A percentile compares a stretch with the other conserved stretches of the same genome.
phyloP scores from a whole-genome alignment of 2,113 vertebrate genomes.

The Porphyrio hochstetteri region DNA sequence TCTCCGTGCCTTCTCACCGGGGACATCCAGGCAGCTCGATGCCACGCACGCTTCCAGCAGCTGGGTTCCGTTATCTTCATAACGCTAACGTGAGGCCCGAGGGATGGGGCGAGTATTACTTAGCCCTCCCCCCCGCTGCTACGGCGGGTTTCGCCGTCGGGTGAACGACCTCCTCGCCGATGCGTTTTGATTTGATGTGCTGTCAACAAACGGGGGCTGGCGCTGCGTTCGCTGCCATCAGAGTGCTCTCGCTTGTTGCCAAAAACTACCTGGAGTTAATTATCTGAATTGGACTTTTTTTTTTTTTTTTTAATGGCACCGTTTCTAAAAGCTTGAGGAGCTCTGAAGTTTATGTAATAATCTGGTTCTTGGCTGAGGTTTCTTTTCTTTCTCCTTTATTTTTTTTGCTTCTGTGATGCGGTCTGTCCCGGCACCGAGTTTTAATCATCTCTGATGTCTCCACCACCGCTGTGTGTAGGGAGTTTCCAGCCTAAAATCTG shows the following conservation, averaged over 20 bases:
- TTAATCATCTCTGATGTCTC: slow-evolving; percentile 10
- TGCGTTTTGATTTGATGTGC: background rate
- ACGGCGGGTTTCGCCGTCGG: background rate
- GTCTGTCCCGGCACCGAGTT: background rate
- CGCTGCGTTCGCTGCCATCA: background rate
- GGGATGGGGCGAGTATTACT: background rate
- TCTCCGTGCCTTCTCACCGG: background rate
- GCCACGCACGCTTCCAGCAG: background rate
- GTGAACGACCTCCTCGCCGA: background rate
- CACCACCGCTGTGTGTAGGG: background rate
- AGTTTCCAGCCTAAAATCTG: slow-evolving; percentile 16
- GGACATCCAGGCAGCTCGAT: background rate
- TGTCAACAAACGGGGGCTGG: slow-evolving; percentile 3
- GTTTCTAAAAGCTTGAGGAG: slow-evolving; percentile 40
- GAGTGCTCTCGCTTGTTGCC: background rate
- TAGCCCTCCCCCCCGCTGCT: background rate
- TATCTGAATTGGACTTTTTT: background rate
- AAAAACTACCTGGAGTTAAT: slow-evolving; percentile 62
- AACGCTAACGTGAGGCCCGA: background rate
- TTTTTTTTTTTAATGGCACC: background rate
- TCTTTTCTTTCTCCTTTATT: background rate
- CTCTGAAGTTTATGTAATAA: slow-evolving; percentile 63
- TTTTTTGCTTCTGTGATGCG: background rate
- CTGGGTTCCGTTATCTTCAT: background rate
- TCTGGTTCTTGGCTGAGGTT: slow-evolving; percentile 39